Percentiles rank a stretch among this genome's conserved stretches.
These are phyloP conservation scores for Drosophila peninsularis DNA, from an alignment of 2,888 invertebrate genomes.

Conservation along the genomic window DNA sequence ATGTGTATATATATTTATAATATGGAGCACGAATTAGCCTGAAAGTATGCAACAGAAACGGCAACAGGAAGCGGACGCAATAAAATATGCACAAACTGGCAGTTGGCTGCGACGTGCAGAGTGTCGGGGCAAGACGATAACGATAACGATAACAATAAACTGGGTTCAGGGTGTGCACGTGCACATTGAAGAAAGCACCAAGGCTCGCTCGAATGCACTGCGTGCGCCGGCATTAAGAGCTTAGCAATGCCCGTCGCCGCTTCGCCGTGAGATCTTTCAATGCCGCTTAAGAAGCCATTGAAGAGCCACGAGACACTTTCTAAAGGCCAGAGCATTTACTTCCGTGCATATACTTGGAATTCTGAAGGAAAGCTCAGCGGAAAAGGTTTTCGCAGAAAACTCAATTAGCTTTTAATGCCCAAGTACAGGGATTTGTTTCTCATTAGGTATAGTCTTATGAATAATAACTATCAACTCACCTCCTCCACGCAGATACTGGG, in stretches of 20 bases:
- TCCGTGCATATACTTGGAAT: no score
- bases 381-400: neutral
- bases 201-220: conserved; percentile 17
- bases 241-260: neutral
- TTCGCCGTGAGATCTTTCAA: neutral
- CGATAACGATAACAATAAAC: conserved; percentile 39
- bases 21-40: conserved; percentile 67
- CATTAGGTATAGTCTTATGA: neutral
- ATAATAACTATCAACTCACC: conserved; percentile 4
- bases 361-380: neutral
- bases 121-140: conserved; percentile 18
- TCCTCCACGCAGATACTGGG: no score
- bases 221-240: conserved; percentile 16
- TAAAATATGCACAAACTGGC: conserved; percentile 69
- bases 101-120: conserved; percentile 35
- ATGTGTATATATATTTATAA: conserved; percentile 47
- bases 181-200: neutral
- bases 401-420: neutral
- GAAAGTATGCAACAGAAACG: conserved; percentile 63
- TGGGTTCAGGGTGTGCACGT: conserved; percentile 17
- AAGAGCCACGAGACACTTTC: neutral
- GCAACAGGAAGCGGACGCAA: conserved; percentile 73
- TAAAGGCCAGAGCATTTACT: no score
- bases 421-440: neutral
- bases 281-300: neutral